phyloP scores from a whole-genome alignment of 2,113 vertebrate genomes.

The Peromyscus leucopus region DNA sequence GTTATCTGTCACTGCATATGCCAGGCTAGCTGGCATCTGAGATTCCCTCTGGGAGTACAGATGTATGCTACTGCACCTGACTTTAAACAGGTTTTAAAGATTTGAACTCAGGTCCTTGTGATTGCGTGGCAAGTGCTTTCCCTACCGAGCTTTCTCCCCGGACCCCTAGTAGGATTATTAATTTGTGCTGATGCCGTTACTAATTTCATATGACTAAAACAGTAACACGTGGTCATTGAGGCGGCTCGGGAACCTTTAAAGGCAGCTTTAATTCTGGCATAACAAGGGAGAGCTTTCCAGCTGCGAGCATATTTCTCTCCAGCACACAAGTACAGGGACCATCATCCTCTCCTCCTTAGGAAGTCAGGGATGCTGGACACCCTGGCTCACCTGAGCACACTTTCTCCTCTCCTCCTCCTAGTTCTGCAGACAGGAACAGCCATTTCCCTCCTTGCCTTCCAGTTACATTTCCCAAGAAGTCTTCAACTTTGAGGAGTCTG shows the following conservation, averaged over 20 bases:
- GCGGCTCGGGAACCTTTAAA: not conserved
- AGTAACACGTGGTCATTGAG: not conserved
- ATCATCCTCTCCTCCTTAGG: not conserved
- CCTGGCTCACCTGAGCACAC: not conserved
- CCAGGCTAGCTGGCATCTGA: not conserved
- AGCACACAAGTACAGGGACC: not conserved
- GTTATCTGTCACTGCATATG: not conserved
- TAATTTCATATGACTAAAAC: conserved; percentile 9
- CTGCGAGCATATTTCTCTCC: not conserved
- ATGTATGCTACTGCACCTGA: not conserved
- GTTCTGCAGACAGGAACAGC: not conserved
- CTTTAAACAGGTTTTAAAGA: not conserved
- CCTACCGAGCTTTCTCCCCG: not conserved
- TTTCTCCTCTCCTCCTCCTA: not conserved
- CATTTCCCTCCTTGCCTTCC: not conserved
- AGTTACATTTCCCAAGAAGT: conserved; percentile 35
- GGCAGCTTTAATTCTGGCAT: not conserved
- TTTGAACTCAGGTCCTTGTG: not conserved
- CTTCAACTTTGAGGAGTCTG: conserved; percentile 48
- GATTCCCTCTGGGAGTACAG: not conserved
- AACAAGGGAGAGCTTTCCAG: not conserved
- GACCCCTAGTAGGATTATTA: not conserved
- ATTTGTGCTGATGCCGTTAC: not conserved
- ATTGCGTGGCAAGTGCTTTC: not conserved
- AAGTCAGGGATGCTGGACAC: not conserved